Base-by-base conservation (phyloP, 1,140 invertebrate genomes). In the Drepana arcuata region DNA sequence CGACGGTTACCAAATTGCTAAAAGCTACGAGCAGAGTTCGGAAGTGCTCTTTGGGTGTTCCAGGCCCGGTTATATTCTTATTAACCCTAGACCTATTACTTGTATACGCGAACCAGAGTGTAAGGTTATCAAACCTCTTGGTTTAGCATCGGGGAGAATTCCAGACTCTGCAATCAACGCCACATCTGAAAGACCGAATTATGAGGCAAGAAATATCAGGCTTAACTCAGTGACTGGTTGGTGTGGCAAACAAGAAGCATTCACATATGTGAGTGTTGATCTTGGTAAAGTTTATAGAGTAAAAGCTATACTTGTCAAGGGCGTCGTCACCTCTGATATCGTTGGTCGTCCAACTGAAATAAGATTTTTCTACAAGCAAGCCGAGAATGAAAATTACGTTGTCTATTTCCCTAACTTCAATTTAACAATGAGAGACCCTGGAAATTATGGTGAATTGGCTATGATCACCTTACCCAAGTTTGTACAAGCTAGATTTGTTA, bases 381-480 rank as follows among this genome's bases (percentile, higher is more conserved):
- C 92, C 2, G 95, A 96, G 77, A 90, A 84, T 51, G 95, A 97
- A 70, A 97, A 97, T 60, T 98, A 97, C 59, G 95, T 97, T 4
- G 94, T 97, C 0, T 98, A 98, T 56, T 97, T 96, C 85, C 95
- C 96, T 7, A 97, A 97, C 60, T 97, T 97, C 67, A 97, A 96
- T 74, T 72, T 97, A 13, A 96, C 95, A 0, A 95, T 94, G 88
- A 85, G 94, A 44, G 94, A 96, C 73, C 94, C 95, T 14, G 95
- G 95, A 50, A 97, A 96, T 69, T 82, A 82, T 27, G 75, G 78
- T 32, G 95, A 97, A 85, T 74, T 98, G 21, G 95, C 96, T 2
- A 96, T 97, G 92, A 97, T 98, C 30, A 95, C 94, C 2, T 71
- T 99, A 33, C 95, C 96, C 2, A 94, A 95, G 78, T 95, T 93